Conservation (phyloP, 2,113 vertebrate species). For the Xiphophorus maculatus region DNA sequence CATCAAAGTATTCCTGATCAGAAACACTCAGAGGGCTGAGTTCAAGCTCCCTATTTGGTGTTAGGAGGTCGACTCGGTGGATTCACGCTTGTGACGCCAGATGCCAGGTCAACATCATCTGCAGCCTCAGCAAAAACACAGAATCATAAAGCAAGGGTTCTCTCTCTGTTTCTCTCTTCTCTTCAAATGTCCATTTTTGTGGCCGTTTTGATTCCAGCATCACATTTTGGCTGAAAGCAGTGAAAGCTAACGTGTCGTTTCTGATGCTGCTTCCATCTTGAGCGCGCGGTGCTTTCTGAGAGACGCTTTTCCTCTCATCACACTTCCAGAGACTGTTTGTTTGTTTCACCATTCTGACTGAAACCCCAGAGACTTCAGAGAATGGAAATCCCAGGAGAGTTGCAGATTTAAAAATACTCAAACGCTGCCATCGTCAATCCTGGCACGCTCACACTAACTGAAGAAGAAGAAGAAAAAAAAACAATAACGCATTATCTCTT, state of each 20-base stretch:
- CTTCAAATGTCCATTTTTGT: background rate
- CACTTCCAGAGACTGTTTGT: background rate
- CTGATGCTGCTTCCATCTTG: background rate
- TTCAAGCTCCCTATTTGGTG: background rate
- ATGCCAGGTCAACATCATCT: background rate
- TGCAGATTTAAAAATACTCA: background rate
- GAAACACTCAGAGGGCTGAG: background rate
- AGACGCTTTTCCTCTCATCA: background rate
- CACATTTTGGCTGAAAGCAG: background rate
- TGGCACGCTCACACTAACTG: background rate
- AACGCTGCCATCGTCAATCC: background rate
- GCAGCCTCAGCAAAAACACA: slow-evolving; percentile 2
- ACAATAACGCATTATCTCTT: background rate
- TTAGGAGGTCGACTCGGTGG: background rate
- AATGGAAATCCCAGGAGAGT: background rate
- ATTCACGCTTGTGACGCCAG: background rate
- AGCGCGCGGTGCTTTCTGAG: background rate
- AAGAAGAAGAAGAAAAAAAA: too few species aligned
- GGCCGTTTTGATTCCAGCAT: background rate
- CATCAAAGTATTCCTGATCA: background rate
- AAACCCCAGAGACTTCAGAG: background rate
- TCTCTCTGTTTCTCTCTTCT: background rate
- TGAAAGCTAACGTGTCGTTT: background rate
- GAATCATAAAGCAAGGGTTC: background rate
- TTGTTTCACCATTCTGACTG: background rate